phyloP scores from a whole-genome alignment of 92 coral and sea anemone genomes.

The Scolanthus callimorphus region DNA sequence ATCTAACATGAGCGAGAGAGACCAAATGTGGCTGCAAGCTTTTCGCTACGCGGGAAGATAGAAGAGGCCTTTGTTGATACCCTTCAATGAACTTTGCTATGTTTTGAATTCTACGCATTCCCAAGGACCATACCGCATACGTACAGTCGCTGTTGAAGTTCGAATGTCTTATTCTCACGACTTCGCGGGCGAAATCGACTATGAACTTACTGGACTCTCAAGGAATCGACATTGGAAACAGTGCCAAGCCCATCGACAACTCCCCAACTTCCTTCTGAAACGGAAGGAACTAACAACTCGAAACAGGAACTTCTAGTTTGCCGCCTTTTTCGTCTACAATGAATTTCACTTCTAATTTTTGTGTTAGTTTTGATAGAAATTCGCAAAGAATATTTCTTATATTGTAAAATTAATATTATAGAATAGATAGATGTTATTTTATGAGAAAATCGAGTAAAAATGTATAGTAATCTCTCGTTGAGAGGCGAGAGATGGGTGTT shows the following conservation, averaged over 20 bases:
- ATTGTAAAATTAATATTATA: too few relatives aligned
- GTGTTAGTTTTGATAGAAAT: too few relatives aligned
- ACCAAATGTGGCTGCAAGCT: conserved; percentile 80
- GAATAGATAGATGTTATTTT: too few relatives aligned
- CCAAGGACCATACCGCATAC: neutral
- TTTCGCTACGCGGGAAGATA: conserved; percentile 76
- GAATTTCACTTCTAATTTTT: too few relatives aligned
- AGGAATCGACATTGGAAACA: too few relatives aligned
- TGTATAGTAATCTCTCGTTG: conserved; percentile 8
- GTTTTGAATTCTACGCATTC: conserved; percentile 3
- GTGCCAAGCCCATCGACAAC: too few relatives aligned
- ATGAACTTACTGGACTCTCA: conserved; percentile 11
- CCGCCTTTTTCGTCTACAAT: too few relatives aligned
- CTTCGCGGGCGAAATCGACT: conserved; percentile 67
- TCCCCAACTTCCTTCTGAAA: neutral
- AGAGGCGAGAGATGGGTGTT: conserved; percentile 7
- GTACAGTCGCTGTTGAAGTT: too few relatives aligned
- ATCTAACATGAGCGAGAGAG: conserved; percentile 72
- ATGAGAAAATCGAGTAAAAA: neutral
- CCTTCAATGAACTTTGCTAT: conserved; percentile 2
- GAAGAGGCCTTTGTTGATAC: neutral
- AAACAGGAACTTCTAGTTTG: neutral
- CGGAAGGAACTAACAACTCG: neutral
- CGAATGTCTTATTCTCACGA: conserved; percentile 1
- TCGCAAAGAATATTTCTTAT: too few relatives aligned